Conservation (phyloP, 2,888 invertebrate genomes). For the Eilema depressum region DNA sequence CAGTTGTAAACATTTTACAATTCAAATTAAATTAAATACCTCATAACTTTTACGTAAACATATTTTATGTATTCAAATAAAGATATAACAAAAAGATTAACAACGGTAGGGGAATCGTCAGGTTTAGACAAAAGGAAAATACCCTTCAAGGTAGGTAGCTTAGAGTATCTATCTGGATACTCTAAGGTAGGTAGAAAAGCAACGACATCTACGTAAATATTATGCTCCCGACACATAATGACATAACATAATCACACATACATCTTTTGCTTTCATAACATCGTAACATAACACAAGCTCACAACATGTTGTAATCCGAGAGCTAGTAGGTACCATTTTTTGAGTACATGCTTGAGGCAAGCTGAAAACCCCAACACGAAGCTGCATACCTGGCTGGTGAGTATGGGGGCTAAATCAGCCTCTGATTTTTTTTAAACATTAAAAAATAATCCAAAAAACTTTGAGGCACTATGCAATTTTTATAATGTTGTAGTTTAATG, state of each 20-base stretch:
- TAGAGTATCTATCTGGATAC: no score
- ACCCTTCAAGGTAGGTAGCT: neutral
- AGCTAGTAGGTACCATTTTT: no score
- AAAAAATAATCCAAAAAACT: no score
- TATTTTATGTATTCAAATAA: neutral
- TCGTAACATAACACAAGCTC: neutral
- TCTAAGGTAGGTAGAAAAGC: neutral
- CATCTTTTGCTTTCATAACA: neutral
- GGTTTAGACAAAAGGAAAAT: neutral
- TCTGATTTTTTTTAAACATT: no score
- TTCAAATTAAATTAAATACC: neutral
- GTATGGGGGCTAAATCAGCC: no score
- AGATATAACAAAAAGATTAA: neutral
- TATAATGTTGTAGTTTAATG: no score
- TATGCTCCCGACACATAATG: neutral
- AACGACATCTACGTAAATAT: neutral
- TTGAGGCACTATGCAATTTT: no score
- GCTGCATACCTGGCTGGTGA: no score
- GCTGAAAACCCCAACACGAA: no score
- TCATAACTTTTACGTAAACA: neutral
- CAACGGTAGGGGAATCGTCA: neutral
- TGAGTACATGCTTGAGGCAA: no score
- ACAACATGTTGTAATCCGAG: no score
- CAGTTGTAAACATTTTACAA: slow-evolving; percentile 1
- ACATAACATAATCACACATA: neutral